Conservation (phyloP, 1,140 invertebrate species). For the Pissodes strobi region DNA sequence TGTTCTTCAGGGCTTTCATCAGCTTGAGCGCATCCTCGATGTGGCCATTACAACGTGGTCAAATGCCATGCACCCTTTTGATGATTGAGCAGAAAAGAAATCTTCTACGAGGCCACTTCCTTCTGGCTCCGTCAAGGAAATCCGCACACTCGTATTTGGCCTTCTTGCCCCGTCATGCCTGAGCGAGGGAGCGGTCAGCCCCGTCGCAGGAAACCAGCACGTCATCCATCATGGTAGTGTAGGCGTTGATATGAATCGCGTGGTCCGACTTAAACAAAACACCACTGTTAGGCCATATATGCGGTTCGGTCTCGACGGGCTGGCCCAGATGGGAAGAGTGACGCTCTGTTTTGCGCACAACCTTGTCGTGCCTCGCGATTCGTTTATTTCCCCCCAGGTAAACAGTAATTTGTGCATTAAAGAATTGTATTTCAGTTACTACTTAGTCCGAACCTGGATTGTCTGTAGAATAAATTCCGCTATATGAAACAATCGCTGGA, state of each 20-base stretch:
- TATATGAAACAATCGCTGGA: too few species aligned
- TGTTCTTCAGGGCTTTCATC: too few species aligned
- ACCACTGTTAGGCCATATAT: constrained; percentile 5
- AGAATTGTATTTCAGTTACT: too few species aligned
- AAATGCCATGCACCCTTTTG: not conserved
- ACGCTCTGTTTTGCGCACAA: constrained; percentile 4
- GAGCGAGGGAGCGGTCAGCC: not conserved
- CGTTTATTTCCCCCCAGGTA: too few species aligned
- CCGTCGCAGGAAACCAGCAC: not conserved
- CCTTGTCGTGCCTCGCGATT: constrained; percentile 26
- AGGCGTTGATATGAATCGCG: not conserved
- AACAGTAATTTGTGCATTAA: too few species aligned
- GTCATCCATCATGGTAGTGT: not conserved
- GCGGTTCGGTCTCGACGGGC: constrained; percentile 10
- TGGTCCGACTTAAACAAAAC: constrained; percentile 27
- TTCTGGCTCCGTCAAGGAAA: not conserved
- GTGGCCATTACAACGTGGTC: not conserved
- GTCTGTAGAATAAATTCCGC: too few species aligned
- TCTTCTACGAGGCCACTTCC: not conserved
- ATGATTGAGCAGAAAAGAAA: not conserved
- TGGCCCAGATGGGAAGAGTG: not conserved
- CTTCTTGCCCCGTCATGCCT: not conserved
- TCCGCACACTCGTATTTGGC: not conserved
- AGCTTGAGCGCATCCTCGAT: not conserved
- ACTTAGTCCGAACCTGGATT: too few species aligned